Evolutionary conservation across 2,888 invertebrate genomes (phyloP), one percentile per base, ranked within the genome.

Genomic region (Ophonus ardosiacus): DNA sequence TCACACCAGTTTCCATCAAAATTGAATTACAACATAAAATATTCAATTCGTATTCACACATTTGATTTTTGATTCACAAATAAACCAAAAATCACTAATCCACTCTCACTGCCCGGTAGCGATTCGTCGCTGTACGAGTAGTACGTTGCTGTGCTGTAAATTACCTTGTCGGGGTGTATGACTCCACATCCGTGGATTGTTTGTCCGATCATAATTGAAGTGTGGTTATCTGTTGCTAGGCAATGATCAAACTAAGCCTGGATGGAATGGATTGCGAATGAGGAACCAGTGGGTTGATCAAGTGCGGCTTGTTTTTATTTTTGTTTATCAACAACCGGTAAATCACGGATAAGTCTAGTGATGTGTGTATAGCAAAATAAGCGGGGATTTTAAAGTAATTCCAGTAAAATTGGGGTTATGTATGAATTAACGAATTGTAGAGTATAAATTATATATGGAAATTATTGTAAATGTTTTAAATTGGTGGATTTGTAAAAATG

Each of bases 151-250:
- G n/a, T 38, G 38, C n/a, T 68, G 31, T 68, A 40, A 18, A 65
- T 65, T 65, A 65, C 24, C 6, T 24, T 21, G 24, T 21, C 31
- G 18, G 40, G 40, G 68, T 65, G 65, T 31, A 65, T 13, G 10
- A 2, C 24, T 7, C 18, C 10, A 38, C 31, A 15, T 10, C 15
- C 15, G 13, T n/a, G 38, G 68, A 40, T n/a, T 74, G 43, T 74
- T 43, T 74, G 71, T 13, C 43, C 71, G 3, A 74, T 74, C 43
- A 51, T 74, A 74, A 74, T 74, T 74, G 43, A 74, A 74, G 68
- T 74, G 71, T 74, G 71, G 71, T 74, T 74, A 59, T 31, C 31
- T 31, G 31, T 31, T 31, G 31, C 31, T 63, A 18, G 7, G 59
- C 56, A 59, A 10, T 18, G 59, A 15, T 56, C 56, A 56, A 56